phyloP scores from a whole-genome alignment of 2,888 invertebrate species.

The Sinodicranocentrus sp. region DNA sequence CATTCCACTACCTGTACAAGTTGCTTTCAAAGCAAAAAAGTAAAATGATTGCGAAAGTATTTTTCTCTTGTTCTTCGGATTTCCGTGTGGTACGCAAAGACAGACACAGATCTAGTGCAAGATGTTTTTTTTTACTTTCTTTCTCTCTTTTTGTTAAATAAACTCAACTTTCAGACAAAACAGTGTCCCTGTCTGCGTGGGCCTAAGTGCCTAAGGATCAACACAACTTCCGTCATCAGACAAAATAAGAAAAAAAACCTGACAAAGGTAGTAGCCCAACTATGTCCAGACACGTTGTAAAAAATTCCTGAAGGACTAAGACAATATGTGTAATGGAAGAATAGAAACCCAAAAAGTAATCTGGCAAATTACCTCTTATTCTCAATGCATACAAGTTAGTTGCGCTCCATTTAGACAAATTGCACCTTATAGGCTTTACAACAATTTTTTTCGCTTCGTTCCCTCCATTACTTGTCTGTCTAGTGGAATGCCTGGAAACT shows the following conservation, averaged over 20 bases:
- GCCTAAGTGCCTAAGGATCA: too few relatives aligned
- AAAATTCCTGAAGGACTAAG: neutral
- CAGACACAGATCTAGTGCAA: too few relatives aligned
- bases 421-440: constrained; percentile 16
- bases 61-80: too few relatives aligned
- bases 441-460: constrained; percentile 27
- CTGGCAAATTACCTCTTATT: constrained; percentile 45
- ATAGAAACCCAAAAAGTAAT: constrained; percentile 28
- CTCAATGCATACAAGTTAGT: constrained; percentile 16
- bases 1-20: neutral
- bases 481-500: neutral
- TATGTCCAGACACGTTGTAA: neutral
- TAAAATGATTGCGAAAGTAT: too few relatives aligned
- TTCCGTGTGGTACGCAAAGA: too few relatives aligned
- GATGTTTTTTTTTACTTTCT: too few relatives aligned
- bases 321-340: neutral
- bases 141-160: too few relatives aligned
- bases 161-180: too few relatives aligned
- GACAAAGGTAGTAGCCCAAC: too few relatives aligned
- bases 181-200: too few relatives aligned
- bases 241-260: neutral
- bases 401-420: constrained; percentile 46
- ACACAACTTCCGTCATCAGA: too few relatives aligned
- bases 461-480: neutral
- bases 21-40: constrained; percentile 3